Evolutionary conservation across 1,140 invertebrate species (phyloP).

Genomic region (Acromyrmex charruanus): DNA sequence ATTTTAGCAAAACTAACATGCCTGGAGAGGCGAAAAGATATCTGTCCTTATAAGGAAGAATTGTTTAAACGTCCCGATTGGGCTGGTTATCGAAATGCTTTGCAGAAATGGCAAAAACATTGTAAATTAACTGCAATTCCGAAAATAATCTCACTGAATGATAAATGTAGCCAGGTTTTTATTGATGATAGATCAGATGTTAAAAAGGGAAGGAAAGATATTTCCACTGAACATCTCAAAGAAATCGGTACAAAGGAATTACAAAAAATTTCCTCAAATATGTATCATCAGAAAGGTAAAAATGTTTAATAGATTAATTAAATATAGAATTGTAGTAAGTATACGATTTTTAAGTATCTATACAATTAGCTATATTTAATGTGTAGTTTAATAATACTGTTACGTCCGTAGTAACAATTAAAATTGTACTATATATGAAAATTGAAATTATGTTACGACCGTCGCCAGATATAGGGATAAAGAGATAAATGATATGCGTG

Average conservation of each 20-base stretch:
- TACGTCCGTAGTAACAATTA: too few relatives aligned
- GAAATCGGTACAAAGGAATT: background rate
- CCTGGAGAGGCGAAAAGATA: conserved; percentile 53
- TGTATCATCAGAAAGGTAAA: conserved; percentile 2
- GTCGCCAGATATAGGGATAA: too few relatives aligned
- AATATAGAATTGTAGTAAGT: background rate
- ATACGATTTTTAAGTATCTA: background rate
- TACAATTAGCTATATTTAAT: background rate
- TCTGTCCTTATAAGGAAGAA: conserved; percentile 77
- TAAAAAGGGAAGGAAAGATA: background rate
- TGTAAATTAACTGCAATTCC: conserved; percentile 67
- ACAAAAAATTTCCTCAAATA: background rate
- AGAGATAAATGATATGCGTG: too few relatives aligned
- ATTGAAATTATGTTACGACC: too few relatives aligned
- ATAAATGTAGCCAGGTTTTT: conserved; percentile 7
- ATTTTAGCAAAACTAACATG: conserved; percentile 61
- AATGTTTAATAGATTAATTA: background rate
- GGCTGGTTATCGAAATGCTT: conserved; percentile 66
- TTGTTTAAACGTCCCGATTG: conserved; percentile 74
- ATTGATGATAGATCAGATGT: background rate
- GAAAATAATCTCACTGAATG: conserved; percentile 66
- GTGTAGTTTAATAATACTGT: background rate
- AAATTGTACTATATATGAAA: too few relatives aligned
- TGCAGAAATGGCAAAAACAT: conserved; percentile 72
- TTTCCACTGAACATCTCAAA: background rate